Conservation (phyloP, 64 coral and sea anemone species). For the Orbicella faveolata region DNA sequence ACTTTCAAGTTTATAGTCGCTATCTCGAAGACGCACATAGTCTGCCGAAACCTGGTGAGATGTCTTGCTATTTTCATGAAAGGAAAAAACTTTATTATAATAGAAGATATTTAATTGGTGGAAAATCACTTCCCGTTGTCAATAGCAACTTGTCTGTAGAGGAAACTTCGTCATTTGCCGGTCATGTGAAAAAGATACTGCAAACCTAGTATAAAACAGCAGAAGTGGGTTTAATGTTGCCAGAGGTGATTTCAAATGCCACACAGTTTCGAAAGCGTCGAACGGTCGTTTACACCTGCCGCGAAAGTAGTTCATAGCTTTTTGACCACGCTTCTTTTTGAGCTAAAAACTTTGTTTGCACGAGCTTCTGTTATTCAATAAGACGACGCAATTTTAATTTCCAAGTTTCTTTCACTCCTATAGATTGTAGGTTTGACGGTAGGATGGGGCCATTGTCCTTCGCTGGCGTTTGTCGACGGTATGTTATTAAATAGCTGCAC, state of each 20-base stretch:
- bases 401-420: background rate
- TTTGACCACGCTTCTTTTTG: background rate
- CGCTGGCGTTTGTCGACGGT: background rate
- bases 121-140: constrained; percentile 4
- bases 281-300: background rate
- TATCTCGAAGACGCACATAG: background rate
- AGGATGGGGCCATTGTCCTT: background rate
- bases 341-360: background rate
- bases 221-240: background rate
- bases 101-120: constrained; percentile 11
- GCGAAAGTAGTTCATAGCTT: background rate
- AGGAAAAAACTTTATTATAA: background rate
- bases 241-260: background rate
- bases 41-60: background rate
- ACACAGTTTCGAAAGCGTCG: background rate
- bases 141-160: background rate
- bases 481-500: constrained; percentile 8
- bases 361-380: background rate
- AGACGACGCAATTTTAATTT: background rate
- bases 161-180: background rate
- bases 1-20: background rate
- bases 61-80: constrained; percentile 1
- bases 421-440: background rate
- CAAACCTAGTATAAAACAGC: background rate
- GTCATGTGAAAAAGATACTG: background rate